These are phyloP conservation scores for Parasteatoda tepidariorum DNA, from an alignment of 1,140 invertebrate species.

Conservation along the genomic window DNA sequence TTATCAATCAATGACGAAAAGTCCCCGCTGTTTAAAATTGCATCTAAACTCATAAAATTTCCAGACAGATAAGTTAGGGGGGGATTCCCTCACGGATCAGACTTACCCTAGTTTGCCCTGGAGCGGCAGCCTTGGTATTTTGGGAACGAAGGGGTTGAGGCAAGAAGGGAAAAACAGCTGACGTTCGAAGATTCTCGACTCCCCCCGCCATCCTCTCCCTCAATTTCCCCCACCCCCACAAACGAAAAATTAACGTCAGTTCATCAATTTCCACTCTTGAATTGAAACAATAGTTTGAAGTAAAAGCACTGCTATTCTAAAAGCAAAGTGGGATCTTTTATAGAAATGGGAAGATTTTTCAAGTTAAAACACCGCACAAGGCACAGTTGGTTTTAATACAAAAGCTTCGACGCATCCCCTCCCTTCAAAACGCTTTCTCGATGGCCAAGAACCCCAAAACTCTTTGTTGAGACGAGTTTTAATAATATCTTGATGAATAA, in stretches of 20 bases:
- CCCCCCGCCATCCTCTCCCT: neutral
- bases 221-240: neutral
- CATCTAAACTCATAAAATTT: neutral
- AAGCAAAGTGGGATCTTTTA: constrained; percentile 35
- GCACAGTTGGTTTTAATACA: constrained; percentile 58
- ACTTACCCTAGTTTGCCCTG: neutral
- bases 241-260: constrained; percentile 57
- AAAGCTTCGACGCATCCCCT: constrained; percentile 13
- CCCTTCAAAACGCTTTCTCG: neutral
- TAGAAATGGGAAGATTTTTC: constrained; percentile 59
- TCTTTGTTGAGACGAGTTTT: constrained; percentile 48
- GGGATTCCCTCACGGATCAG: neutral
- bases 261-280: constrained; percentile 61
- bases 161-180: constrained; percentile 54
- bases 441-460: too few species aligned
- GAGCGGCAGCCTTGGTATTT: neutral
- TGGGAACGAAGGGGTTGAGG: constrained; percentile 40
- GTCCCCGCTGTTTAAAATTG: neutral
- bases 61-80: neutral
- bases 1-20: too few species aligned
- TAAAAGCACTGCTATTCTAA: constrained; percentile 42
- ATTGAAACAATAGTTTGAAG: constrained; percentile 58
- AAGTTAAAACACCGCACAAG: constrained; percentile 50
- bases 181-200: constrained; percentile 28
- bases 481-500: constrained; percentile 61